Evolutionary conservation across 1,140 invertebrate species (phyloP).

Genomic region (Lasaia peninsularis): DNA sequence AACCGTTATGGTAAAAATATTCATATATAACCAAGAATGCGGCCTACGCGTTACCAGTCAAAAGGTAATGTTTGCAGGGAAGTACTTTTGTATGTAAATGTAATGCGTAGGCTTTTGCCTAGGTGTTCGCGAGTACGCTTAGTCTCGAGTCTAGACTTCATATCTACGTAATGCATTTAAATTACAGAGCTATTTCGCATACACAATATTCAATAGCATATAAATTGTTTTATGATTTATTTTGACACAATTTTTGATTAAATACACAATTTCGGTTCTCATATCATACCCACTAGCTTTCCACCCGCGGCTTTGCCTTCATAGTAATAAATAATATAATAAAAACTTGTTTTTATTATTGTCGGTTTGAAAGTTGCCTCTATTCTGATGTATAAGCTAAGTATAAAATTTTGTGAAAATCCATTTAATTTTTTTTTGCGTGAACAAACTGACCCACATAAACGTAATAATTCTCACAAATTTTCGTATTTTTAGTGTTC

Average conservation of each 20-base stretch:
- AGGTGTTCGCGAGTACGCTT: constrained; percentile 29
- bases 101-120: constrained; percentile 58
- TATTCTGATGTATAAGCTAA: too few species aligned
- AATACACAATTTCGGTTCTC: too few species aligned
- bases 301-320: too few species aligned
- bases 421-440: too few species aligned
- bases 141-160: constrained; percentile 35
- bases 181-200: constrained; percentile 12
- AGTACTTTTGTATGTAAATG: constrained; percentile 75
- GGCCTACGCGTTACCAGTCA: constrained; percentile 54
- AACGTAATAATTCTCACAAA: too few species aligned
- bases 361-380: too few species aligned
- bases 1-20: constrained; percentile 11
- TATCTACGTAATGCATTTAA: constrained; percentile 15
- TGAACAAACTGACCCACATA: too few species aligned
- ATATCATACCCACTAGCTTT: too few species aligned
- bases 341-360: too few species aligned
- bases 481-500: too few species aligned
- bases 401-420: too few species aligned
- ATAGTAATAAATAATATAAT: too few species aligned
- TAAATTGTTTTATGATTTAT: constrained; percentile 14
- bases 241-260: constrained; percentile 1
- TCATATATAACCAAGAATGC: constrained; percentile 18
- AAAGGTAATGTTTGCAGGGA: constrained; percentile 46
- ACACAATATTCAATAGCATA: constrained; percentile 11